Conservation (phyloP, 2,113 vertebrate species). For the Lutjanus erythropterus region DNA sequence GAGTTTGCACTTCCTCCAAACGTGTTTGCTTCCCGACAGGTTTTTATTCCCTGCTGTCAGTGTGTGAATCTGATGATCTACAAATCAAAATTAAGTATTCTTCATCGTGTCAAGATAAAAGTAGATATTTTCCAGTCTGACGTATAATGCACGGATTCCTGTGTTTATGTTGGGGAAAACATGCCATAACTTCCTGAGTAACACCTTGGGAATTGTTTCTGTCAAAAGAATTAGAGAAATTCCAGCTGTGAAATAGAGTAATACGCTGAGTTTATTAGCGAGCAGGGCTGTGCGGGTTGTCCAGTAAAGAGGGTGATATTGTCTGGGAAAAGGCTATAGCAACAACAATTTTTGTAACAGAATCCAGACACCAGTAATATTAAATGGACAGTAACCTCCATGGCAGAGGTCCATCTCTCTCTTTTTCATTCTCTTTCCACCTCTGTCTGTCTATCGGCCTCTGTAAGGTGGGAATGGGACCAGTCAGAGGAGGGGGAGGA, state of each 20-base stretch:
- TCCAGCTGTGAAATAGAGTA: constrained; percentile 74
- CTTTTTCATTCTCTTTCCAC: constrained; percentile 23
- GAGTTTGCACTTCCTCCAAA: not conserved
- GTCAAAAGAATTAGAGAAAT: constrained; percentile 69
- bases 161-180: constrained; percentile 56
- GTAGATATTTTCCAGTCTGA: constrained; percentile 35
- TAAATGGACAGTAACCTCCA: constrained; percentile 56
- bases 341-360: constrained; percentile 58
- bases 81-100: constrained; percentile 14
- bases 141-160: constrained; percentile 34
- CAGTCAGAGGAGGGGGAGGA: constrained; percentile 56
- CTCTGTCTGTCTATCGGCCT: constrained; percentile 5
- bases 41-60: constrained; percentile 2
- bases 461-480: constrained; percentile 61
- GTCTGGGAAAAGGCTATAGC: constrained; percentile 60
- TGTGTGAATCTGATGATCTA: constrained; percentile 25
- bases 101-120: constrained; percentile 5
- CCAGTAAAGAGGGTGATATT: constrained; percentile 49
- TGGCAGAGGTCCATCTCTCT: constrained; percentile 44
- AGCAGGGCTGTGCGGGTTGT: constrained; percentile 46
- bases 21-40: not conserved
- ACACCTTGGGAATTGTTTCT: constrained; percentile 62
- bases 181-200: constrained; percentile 55
- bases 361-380: constrained; percentile 55
- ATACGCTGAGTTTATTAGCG: constrained; percentile 68